Evolutionary conservation across 2,797 vertebrate genomes (phyloP).

Genomic region (Onychomys torridus): DNA sequence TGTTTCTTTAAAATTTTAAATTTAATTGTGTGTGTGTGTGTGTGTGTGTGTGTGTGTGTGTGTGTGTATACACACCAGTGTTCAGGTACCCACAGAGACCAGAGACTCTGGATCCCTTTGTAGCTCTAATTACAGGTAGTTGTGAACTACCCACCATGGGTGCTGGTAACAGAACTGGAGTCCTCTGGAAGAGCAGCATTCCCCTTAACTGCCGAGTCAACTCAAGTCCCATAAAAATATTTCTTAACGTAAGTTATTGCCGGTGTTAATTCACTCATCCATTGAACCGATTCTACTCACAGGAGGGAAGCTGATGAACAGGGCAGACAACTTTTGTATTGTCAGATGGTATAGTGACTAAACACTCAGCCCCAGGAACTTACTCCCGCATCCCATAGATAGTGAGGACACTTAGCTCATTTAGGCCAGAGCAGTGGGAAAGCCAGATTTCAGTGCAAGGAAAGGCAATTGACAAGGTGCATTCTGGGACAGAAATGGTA

Average conservation of each 20-base stretch:
- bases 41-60: background rate
- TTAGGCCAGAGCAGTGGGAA: background rate
- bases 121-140: background rate
- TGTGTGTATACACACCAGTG: background rate
- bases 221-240: background rate
- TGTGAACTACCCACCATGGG: background rate
- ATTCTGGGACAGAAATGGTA: background rate
- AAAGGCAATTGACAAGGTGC: background rate
- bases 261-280: background rate
- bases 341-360: background rate
- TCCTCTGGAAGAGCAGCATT: background rate
- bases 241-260: background rate
- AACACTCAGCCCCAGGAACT: background rate
- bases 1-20: background rate
- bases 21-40: background rate
- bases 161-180: background rate
- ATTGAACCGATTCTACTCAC: background rate
- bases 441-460: background rate
- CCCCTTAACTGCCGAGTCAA: background rate
- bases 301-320: background rate
- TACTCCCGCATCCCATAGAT: background rate
- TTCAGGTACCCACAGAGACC: background rate
- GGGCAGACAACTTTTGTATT: constrained; percentile 1
- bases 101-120: background rate
- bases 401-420: background rate